Evolutionary conservation across 2,888 invertebrate genomes (phyloP), one percentile per base, ranked within the genome.

Genomic region (Lithodes maja): DNA sequence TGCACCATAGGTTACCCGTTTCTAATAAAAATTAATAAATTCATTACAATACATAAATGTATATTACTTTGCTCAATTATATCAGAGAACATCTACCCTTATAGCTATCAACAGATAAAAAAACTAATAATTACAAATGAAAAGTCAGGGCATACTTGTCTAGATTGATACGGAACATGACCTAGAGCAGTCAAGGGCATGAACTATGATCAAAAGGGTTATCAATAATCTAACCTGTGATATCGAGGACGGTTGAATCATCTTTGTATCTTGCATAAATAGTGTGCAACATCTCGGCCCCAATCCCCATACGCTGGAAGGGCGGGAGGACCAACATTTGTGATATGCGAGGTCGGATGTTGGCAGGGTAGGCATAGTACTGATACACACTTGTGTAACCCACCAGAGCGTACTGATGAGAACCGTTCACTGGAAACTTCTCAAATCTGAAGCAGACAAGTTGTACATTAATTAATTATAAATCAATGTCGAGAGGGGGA

Each of bases 261-360:
- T 93, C 93, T 92, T 94, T 93, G 92, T 95, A 95, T 90, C 95
- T 94, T 75, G 94, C 94, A 93, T 96, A 96, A 92, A 96, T 95
- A 0, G 95, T 94, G 92, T 95, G 94, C 78, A 98, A 93, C 69
- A 99, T 94, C 90, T 96, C 95, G 0, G 97, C 96, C 54, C 99
- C 98, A 75, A 99, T 94, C 0, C 99, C 98, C 79, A 96, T 94
- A 87, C 95, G 95, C 94, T 98, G 97, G 93, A 97, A 98, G 0
- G 98, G 97, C n/a, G 99, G 99, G 92, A 99, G 94, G 77, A 99
- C 95, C 88, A 99, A 95, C 93, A 98, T 96, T 94, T 99, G 99
- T 92, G 98, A 97, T 92, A 99, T 97, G 90, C 99, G 95, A 2
- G 99, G 98, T 55, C 99, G 95, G 85, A 96, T 95, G 93, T 97